phyloP scores from a whole-genome alignment of 2,113 vertebrate genomes.

The Oreotrochilus melanogaster region DNA sequence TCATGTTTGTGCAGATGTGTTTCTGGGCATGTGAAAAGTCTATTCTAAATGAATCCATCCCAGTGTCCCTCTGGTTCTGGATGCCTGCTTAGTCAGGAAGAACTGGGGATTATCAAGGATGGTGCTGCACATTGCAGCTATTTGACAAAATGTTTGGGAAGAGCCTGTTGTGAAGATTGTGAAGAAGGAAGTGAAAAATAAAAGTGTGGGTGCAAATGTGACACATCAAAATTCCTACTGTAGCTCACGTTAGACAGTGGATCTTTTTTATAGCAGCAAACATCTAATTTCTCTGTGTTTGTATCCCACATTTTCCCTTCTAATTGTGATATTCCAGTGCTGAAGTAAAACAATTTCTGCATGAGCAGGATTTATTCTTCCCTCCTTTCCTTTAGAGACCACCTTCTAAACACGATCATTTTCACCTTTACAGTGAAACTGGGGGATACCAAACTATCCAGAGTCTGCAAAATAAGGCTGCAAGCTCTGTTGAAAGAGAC shows the following conservation, averaged over 20 bases:
- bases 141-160: background rate
- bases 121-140: background rate
- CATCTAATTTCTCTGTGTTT: background rate
- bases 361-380: background rate
- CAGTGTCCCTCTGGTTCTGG: background rate
- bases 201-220: background rate
- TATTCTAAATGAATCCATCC: background rate
- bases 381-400: background rate
- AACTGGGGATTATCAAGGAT: background rate
- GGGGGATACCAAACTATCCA: background rate
- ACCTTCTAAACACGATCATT: background rate
- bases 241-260: background rate
- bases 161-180: background rate
- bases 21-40: background rate
- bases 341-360: background rate
- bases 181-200: background rate
- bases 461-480: background rate
- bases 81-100: background rate
- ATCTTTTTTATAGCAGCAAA: background rate
- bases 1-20: background rate
- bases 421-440: background rate
- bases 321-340: background rate
- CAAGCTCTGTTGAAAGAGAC: background rate
- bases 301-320: rapidly evolving
- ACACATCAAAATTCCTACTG: background rate